Evolutionary conservation across 2,888 invertebrate genomes (phyloP).

Genomic region (Dicyrtoma fusca): DNA sequence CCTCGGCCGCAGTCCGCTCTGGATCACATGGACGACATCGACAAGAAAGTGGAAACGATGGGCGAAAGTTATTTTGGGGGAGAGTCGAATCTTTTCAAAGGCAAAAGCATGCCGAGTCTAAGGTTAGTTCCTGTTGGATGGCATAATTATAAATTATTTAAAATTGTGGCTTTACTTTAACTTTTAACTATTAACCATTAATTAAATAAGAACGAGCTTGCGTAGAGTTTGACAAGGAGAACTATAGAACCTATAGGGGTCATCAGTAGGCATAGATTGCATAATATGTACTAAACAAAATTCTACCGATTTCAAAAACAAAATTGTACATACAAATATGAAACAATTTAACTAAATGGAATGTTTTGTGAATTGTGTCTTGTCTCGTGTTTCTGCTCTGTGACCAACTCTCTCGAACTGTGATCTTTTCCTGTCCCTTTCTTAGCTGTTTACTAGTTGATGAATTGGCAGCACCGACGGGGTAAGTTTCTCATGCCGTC

Average conservation of each 20-base stretch:
- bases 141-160: background rate
- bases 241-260: too few relatives aligned
- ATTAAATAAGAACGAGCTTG: too few relatives aligned
- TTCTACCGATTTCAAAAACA: background rate
- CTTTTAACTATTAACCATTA: too few relatives aligned
- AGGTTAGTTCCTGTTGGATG: constrained; percentile 67
- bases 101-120: constrained; percentile 94
- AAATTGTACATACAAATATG: background rate
- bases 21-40: constrained; percentile 57
- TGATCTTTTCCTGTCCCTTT: constrained; percentile 61
- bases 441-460: constrained; percentile 84
- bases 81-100: constrained; percentile 79
- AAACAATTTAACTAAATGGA: constrained; percentile 10
- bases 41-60: constrained; percentile 57
- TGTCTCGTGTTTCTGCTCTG: constrained; percentile 34
- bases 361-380: constrained; percentile 32
- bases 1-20: constrained; percentile 72
- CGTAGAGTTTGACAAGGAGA: too few relatives aligned
- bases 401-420: constrained; percentile 58
- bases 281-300: background rate
- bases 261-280: too few relatives aligned
- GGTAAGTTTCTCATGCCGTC: constrained; percentile 60
- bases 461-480: constrained; percentile 61
- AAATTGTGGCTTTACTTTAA: background rate
- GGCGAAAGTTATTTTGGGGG: constrained; percentile 59